Evolutionary conservation across 1,140 invertebrate species (phyloP), one percentile per base, ranked within the genome.

Genomic region (Ips nitidus): DNA sequence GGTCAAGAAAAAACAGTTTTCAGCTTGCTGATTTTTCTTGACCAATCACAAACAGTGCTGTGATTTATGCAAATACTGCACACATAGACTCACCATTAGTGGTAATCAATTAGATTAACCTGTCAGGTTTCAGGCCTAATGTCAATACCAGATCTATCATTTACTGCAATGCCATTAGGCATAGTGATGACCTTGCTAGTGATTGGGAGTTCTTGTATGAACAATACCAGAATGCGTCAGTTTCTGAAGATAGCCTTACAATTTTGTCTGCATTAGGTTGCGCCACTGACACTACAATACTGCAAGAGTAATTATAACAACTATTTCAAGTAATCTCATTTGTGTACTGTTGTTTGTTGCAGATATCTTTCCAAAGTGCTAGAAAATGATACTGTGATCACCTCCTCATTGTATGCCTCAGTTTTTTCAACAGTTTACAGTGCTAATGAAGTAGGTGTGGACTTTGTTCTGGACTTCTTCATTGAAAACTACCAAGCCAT

Each of bases 401-500:
- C 39, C 8, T 59, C 57, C 39, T 71, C 4, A 77, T 73, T 1
- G 3, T 83, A 53, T 68, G 77, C 7, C 0, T 76, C 79, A 0
- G 79, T 83, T 5, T 74, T 86, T 4, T 70, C 74, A 1, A 77
- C 80, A 4, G 81, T 86, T 2, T 79, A 83, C 2, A 41, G 2
- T 2, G 75, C 74, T 39, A 74, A 79, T 1, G 78, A 83, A 66
- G 73, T 75, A 1, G 85, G 85, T 60, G 77, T 84, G 1, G 69
- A 83, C 60, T 75, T 78, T 22, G 79, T 77, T 0, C 76, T 87
- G 3, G 78, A 85, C 5, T 84, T 82, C 50, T 74, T 89, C 8
- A 68, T 71, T 45, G 59, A 42, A 40, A 66, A 50, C 55, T 59
- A 63, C 61, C 56, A 64, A 52, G 59, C 4, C n/a, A 43, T 71